These are phyloP conservation scores for Kobus ellipsiprymnus DNA, from an alignment of 2,113 vertebrate species.

Conservation along the genomic window DNA sequence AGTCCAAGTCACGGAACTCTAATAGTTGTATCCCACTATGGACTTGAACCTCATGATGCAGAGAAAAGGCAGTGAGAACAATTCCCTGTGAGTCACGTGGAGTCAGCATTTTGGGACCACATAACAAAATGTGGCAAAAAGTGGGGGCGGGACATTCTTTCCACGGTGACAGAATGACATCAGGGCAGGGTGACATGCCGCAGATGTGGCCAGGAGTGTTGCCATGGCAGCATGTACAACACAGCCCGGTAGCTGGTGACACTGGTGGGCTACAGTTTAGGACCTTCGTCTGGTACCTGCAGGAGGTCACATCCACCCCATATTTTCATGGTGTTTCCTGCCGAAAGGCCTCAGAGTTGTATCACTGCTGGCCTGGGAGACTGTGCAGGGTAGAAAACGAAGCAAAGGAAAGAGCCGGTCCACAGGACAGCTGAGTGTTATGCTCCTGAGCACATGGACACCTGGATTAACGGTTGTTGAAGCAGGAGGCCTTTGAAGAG, in stretches of 20 bases:
- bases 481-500: not conserved
- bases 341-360: too few relatives aligned
- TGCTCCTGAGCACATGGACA: not conserved
- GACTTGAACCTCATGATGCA: not conserved
- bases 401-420: not conserved
- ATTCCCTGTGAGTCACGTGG: too few relatives aligned
- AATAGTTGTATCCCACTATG: not conserved
- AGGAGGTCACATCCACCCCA: fast-evolving
- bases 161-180: not conserved
- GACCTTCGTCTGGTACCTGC: not conserved
- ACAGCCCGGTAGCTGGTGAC: not conserved
- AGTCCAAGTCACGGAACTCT: not conserved
- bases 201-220: not conserved
- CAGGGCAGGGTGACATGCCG: not conserved
- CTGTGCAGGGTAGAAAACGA: not conserved
- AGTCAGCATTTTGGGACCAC: not conserved
- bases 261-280: not conserved
- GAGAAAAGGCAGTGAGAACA: not conserved
- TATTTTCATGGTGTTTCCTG: not conserved
- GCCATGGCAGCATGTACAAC: not conserved
- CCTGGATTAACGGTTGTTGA: not conserved
- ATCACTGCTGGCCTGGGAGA: not conserved
- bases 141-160: not conserved
- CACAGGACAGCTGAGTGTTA: not conserved
- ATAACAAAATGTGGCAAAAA: not conserved